Evolutionary conservation across 2,888 invertebrate genomes (phyloP), one percentile per base, ranked within the genome.

Genomic region (Drosophila atripex): DNA sequence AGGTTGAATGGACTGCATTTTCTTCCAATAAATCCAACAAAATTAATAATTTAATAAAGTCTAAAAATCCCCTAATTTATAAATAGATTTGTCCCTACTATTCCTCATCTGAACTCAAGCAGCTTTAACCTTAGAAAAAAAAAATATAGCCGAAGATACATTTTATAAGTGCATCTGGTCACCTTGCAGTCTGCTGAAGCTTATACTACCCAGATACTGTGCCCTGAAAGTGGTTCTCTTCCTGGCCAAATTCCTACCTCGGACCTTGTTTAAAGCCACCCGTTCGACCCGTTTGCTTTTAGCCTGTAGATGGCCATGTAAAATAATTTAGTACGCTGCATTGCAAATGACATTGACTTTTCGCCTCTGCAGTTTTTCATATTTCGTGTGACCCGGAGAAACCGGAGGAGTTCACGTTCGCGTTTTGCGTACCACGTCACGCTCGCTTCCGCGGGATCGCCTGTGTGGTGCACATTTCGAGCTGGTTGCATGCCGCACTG

Each of bases 391-490:
- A 23, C 54, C 4, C 43, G 43, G 12, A 18, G 47, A 2, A 35
- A n/a, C 23, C 28, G n/a, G 8, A 21, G 45, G n/a, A 25, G 39
- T 52, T 51, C 45, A 28, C 45, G 52, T 53, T 46, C 57, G 52
- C 56, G 58, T 56, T 71, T 52, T 49, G 53, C 51, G 54, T 59
- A n/a, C 52, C 45, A 46, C 78, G 80, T 86, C 78, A 82, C 80
- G 76, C 80, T 86, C 71, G 73, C 72, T 86, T 84, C 78, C 77
- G 77, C 65, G 58, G 46, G 50, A 52, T 82, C 54, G 82, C 78
- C 80, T 83, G 84, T 47, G 70, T 77, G 71, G 75, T 86, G 85
- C 76, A 85, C 85, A 80, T 82, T 82, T 83, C 64, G 63, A 61
- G 61, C 46, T 66, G 64, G 61, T 82, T 77, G 85, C 79, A 80